Percentiles rank a stretch among this genome's conserved stretches.
phyloP scores from a whole-genome alignment of 1,140 invertebrate genomes.

The Drosophila aff. region DNA sequence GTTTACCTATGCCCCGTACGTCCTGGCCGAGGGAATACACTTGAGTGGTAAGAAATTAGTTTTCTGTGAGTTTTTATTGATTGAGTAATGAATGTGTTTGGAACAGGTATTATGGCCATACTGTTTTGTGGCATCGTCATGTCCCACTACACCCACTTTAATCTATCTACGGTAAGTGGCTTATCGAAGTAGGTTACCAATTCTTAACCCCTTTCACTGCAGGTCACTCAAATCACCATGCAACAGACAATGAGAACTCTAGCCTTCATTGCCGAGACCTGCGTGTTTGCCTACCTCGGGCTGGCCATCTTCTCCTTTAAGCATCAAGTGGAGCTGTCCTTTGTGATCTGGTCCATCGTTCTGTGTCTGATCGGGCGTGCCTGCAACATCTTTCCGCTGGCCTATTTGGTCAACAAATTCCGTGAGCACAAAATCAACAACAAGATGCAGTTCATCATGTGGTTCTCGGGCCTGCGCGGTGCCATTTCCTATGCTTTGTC shows the following conservation, averaged over 20 bases:
- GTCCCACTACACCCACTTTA: conserved; percentile 99
- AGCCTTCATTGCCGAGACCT: conserved; percentile 99
- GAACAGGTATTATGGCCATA: conserved; percentile 96
- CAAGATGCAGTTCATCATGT: conserved; percentile 99
- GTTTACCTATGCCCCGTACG: conserved; percentile 99
- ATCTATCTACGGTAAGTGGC: conserved; percentile 91
- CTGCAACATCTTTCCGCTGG: conserved; percentile 98
- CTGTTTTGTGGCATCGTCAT: conserved; percentile 99
- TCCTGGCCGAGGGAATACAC: conserved; percentile 94
- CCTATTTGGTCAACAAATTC: conserved; percentile 97
- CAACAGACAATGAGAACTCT: conserved; percentile 99
- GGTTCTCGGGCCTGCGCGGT: conserved; percentile 98
- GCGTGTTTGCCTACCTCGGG: conserved; percentile 99
- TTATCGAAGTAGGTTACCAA: background rate
- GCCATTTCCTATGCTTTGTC: conserved; percentile 99
- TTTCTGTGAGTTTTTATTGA: too few species aligned
- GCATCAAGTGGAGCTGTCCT: conserved; percentile 91
- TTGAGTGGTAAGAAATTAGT: conserved; percentile 87
- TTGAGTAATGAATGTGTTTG: background rate
- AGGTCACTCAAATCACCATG: conserved; percentile 99
- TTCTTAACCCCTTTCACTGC: background rate
- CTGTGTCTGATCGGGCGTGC: conserved; percentile 97
- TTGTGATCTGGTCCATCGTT: conserved; percentile 97
- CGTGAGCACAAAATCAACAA: conserved; percentile 98
- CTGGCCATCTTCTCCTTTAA: conserved; percentile 98